These are phyloP conservation scores for Amiota minor DNA, from an alignment of 2,888 invertebrate genomes.

Conservation along the genomic window DNA sequence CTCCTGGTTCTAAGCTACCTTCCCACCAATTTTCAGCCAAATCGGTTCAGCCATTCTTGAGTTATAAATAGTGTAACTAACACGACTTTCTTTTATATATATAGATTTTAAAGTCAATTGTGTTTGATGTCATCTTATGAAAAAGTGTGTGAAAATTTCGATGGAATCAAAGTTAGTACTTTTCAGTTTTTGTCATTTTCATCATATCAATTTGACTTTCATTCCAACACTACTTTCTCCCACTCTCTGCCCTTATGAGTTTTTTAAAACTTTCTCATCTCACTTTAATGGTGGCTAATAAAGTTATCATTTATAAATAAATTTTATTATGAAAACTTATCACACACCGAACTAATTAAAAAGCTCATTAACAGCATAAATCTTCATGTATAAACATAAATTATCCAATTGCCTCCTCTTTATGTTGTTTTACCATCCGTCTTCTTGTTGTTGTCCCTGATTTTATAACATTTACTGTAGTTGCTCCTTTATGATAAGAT, in stretches of 20 bases:
- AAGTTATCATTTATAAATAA: constrained; percentile 26
- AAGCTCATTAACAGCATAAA: constrained; percentile 48
- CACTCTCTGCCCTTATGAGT: constrained; percentile 15
- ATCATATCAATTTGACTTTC: no score
- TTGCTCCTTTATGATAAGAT: constrained; percentile 8
- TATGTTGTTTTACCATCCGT: not conserved
- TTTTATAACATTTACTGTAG: no score
- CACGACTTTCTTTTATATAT: no score
- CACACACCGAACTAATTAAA: constrained; percentile 43
- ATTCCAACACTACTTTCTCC: not conserved
- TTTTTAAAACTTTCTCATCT: not conserved
- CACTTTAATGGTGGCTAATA: not conserved
- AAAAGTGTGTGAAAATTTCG: no score
- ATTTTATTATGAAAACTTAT: constrained; percentile 28
- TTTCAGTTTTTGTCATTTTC: no score
- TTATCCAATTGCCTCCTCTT: constrained; percentile 42
- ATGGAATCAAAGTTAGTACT: no score
- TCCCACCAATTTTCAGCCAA: no score
- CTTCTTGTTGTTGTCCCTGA: not conserved
- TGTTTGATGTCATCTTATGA: no score
- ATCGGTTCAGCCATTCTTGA: no score
- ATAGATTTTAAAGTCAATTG: no score
- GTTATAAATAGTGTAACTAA: no score
- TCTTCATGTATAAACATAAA: constrained; percentile 47
- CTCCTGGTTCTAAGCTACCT: no score